phyloP scores from a whole-genome alignment of 2,797 vertebrate species.

The Danio choprae region DNA sequence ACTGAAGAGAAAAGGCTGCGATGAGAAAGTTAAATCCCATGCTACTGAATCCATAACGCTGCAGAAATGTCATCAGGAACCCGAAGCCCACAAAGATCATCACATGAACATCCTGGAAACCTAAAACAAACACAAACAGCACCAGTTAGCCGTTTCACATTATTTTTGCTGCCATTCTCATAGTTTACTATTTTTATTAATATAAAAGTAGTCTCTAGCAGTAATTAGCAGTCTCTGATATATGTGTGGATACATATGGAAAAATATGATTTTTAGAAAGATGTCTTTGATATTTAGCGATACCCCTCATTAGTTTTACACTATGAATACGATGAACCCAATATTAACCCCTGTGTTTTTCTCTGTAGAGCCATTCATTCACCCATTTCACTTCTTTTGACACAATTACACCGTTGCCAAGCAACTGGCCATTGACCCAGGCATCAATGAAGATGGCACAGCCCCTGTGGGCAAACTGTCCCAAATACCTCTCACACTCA shows the following conservation, averaged over 20 bases:
- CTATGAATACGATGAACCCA: not conserved
- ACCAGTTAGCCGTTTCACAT: not conserved
- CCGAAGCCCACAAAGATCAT: slow-evolving; percentile 93
- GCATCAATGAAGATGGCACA: slow-evolving; percentile 54
- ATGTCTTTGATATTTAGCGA: not conserved
- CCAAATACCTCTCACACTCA: slow-evolving; percentile 60
- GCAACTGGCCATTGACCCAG: slow-evolving; percentile 65
- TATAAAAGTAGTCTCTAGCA: not conserved
- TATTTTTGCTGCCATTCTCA: not conserved
- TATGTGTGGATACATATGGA: not conserved
- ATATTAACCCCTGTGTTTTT: slow-evolving; percentile 31
- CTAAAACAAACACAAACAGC: slow-evolving; percentile 70
- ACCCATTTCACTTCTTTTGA: slow-evolving; percentile 51
- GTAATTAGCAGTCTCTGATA: not conserved
- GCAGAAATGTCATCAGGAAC: slow-evolving; percentile 91
- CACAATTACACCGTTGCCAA: slow-evolving; percentile 65
- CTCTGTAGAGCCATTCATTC: slow-evolving; percentile 48
- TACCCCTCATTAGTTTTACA: slow-evolving; percentile 19
- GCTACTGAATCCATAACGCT: slow-evolving; percentile 85
- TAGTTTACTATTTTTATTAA: not conserved
- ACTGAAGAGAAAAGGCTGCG: slow-evolving; percentile 86
- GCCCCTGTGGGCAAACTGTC: slow-evolving; percentile 64
- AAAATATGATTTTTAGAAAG: not conserved
- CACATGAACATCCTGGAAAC: slow-evolving; percentile 87
- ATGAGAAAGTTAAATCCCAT: slow-evolving; percentile 88